Evolutionary conservation across 2,888 invertebrate species (phyloP), one percentile per base, ranked within the genome.

Genomic region (Polietes domitor): DNA sequence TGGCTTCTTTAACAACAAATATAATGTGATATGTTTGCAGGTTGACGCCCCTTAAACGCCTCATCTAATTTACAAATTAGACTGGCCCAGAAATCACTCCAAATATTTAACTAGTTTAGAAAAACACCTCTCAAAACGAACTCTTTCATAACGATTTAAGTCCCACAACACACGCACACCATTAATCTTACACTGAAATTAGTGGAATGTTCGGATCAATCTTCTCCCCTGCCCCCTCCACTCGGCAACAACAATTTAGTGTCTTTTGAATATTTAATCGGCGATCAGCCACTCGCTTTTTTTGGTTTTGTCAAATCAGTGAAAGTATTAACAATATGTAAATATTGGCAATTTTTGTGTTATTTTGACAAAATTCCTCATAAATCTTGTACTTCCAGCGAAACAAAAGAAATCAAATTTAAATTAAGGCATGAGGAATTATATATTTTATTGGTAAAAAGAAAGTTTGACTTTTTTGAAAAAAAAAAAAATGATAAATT

Each of bases 111-210:
- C n/a, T n/a, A n/a, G n/a, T n/a, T n/a, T n/a, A n/a, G n/a, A n/a
- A n/a, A n/a, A n/a, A n/a, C n/a, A n/a, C n/a, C n/a, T n/a, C n/a
- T n/a, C n/a, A n/a, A n/a, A n/a, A n/a, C n/a, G n/a, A n/a, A n/a
- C n/a, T n/a, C n/a, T n/a, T n/a, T n/a, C n/a, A n/a, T n/a, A n/a
- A n/a, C n/a, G n/a, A n/a, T n/a, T n/a, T n/a, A n/a, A n/a, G n/a
- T n/a, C n/a, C n/a, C n/a, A n/a, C n/a, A n/a, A n/a, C n/a, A n/a
- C n/a, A n/a, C n/a, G n/a, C 21, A 55, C 5, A 21, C 24, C 21
- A 55, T 55, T 55, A 55, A 55, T 55, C 55, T 55, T 55, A 50
- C 15, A 50, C 17, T 55, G 21, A 55, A 55, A 55, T 55, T 55
- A 55, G 55, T 21, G 4, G 9, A 32, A 32, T 32, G 32, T 9